Evolutionary conservation across 2,797 vertebrate genomes (phyloP).

Genomic region (Scomberomorus guttatus): DNA sequence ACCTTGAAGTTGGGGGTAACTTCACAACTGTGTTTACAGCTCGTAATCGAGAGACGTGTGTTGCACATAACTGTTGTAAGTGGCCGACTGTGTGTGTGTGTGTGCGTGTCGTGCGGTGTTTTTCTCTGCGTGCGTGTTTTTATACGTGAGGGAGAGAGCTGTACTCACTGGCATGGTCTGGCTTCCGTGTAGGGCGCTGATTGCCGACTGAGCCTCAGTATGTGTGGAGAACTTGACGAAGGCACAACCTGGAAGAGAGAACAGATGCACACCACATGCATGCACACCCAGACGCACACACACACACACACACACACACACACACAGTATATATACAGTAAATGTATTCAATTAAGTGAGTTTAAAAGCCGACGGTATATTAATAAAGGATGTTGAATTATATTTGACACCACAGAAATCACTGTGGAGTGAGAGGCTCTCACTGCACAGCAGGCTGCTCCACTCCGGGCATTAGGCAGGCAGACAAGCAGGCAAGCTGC

Average conservation of each 20-base stretch:
- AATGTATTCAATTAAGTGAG: slow-evolving; percentile 46
- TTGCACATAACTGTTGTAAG: slow-evolving; percentile 13
- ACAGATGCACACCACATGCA: slow-evolving; percentile 59
- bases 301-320: slow-evolving; percentile 46
- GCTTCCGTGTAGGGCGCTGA: slow-evolving; percentile 96
- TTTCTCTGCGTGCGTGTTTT: not conserved
- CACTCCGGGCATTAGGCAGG: slow-evolving; percentile 75
- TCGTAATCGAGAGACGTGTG: slow-evolving; percentile 28
- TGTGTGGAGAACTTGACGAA: slow-evolving; percentile 99
- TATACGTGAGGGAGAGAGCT: slow-evolving; percentile 6
- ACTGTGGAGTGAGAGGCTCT: slow-evolving; percentile 65
- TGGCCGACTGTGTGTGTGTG: slow-evolving; percentile 7
- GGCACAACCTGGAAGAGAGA: slow-evolving; percentile 90
- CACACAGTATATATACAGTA: slow-evolving; percentile 30
- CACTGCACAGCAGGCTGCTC: slow-evolving; percentile 75
- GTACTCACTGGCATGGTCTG: slow-evolving; percentile 98
- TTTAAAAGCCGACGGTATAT: slow-evolving; percentile 51
- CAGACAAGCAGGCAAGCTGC: slow-evolving; percentile 79
- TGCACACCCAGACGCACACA: slow-evolving; percentile 26
- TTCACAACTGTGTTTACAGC: slow-evolving; percentile 21
- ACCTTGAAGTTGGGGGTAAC: slow-evolving; percentile 14
- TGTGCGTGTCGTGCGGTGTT: slow-evolving; percentile 3
- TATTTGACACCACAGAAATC: slow-evolving; percentile 72
- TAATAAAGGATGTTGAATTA: slow-evolving; percentile 71
- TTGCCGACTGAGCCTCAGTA: slow-evolving; percentile 96